Evolutionary conservation across 2,113 vertebrate genomes (phyloP), one percentile per base, ranked within the genome.

Genomic region (Phylloscopus trochilus): DNA sequence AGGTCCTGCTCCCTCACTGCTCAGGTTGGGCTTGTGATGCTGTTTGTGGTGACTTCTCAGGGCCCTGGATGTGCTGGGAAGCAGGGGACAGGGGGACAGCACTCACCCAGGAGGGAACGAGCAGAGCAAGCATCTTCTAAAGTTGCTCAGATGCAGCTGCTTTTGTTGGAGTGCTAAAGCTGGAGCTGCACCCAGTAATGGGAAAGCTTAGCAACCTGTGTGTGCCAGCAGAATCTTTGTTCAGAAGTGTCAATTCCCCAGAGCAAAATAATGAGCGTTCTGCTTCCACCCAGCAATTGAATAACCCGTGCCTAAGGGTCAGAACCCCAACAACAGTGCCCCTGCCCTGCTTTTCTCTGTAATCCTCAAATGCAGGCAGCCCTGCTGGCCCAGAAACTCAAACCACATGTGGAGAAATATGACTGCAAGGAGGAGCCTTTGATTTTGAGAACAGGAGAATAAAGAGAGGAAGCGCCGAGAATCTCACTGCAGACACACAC

Each of bases 91-190:
- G 30, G 39, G 41, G 52, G 26, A 67, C 72, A 64, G 59, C 22
- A 5, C 37, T 73, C 2, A 0, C 9, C 67, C 0, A 0, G 49
- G 43, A 6, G 7, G n/a, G 41, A 26, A n/a, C 1, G 1, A 44
- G 55, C 3, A 31, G 47, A 41, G 53, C 41, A 72, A 78, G 22
- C 30, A 26, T 21, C 16, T 8, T 43, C 76, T 92, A 23, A 60
- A 60, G 58, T 21, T 75, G 33, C 79, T 89, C 28, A 52, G 59
- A 49, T 23, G 24, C 43, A 73, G 60, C 70, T 90, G 78, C 70
- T 92, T 85, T 95, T 85, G 46, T 66, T 90, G 75, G 41, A 51
- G 59, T 18, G 21, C 55, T 73, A 4, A 56, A 89, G 70, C 60
- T 46, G 60, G 60, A 77, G 86, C 74, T 85, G 70, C 46, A 66